Base-by-base conservation (phyloP, 2,113 vertebrate species). In the Crotalus tigris region DNA sequence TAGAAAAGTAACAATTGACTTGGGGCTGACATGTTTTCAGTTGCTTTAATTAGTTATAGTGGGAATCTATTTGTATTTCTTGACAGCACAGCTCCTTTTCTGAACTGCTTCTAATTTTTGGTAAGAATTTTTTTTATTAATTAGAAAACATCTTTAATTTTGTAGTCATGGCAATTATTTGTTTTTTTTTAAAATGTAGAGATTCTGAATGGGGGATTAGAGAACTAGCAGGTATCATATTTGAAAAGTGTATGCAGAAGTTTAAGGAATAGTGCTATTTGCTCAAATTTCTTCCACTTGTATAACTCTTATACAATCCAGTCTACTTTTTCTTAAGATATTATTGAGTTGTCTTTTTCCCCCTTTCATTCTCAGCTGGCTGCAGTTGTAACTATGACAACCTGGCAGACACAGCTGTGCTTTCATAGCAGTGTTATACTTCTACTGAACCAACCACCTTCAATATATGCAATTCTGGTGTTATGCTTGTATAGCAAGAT, bases 321-420 rank as follows among this genome's bases (percentile, higher is more conserved):
- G 29, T 53, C 26, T 61, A 92, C 3, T 93, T 88, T 55, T 61
- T 93, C 92, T 93, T 85, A 94, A 93, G 87, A 15, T 55, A n/a
- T 46, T 46, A 29, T 92, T 94, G 85, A 86, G 92, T 93, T 94
- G 81, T 81, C 85, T 87, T 23, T 55, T 19, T 59, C 58, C 64
- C 88, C 24, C 91, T 93, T 93, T 3, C 53, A 57, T 88, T 29
- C 69, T 46, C 90, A 85, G 81, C 19, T 92, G 75, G 26, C 90
- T 93, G 59, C 13, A 81, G 81, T 26, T 93, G 94, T 94, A 64
- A 95, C 96, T 95, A 54, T 96, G 95, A 93, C 94, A 94, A 89
- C 93, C 51, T 90, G 0, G 0, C 91, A 85, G 91, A 29, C 91
- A 33, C 75, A 94, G 88, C 94, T 94, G 51, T 49, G 0, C 57